Percentiles rank a stretch among this genome's conserved stretches.
phyloP scores from a whole-genome alignment of 2,888 invertebrate species.

The Coelinius sp. region DNA sequence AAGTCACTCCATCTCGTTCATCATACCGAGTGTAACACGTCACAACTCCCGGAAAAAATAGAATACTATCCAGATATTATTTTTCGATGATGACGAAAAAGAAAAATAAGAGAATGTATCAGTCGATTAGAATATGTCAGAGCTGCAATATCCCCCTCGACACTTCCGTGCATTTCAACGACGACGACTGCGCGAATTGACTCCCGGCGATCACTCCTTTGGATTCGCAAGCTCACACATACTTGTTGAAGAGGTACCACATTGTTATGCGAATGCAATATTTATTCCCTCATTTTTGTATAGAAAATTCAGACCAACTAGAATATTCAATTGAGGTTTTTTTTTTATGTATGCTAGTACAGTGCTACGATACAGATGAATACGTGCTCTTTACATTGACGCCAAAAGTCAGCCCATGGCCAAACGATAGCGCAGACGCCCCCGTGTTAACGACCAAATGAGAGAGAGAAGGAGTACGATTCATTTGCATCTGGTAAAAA shows the following conservation, averaged over 20 bases:
- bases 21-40: constrained; percentile 16
- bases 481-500: not conserved
- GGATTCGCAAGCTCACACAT: constrained; percentile 11
- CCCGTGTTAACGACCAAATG: not conserved
- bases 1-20: constrained; percentile 10
- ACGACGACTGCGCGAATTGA: not conserved
- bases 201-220: not conserved
- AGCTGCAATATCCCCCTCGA: not conserved
- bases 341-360: constrained; percentile 17
- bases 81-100: not conserved
- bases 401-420: constrained; percentile 27
- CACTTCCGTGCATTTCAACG: constrained; percentile 18
- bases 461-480: not conserved
- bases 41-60: not conserved
- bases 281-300: constrained; percentile 5
- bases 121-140: constrained; percentile 1
- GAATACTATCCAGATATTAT: not conserved
- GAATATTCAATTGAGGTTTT: not conserved
- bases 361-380: constrained; percentile 12
- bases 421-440: constrained; percentile 37
- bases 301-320: not conserved
- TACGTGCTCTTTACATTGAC: constrained; percentile 27
- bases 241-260: constrained; percentile 14
- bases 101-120: not conserved
- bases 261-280: constrained; percentile 21